Evolutionary conservation across 2,888 invertebrate species (phyloP).

Genomic region (Ptychoptera contaminata): DNA sequence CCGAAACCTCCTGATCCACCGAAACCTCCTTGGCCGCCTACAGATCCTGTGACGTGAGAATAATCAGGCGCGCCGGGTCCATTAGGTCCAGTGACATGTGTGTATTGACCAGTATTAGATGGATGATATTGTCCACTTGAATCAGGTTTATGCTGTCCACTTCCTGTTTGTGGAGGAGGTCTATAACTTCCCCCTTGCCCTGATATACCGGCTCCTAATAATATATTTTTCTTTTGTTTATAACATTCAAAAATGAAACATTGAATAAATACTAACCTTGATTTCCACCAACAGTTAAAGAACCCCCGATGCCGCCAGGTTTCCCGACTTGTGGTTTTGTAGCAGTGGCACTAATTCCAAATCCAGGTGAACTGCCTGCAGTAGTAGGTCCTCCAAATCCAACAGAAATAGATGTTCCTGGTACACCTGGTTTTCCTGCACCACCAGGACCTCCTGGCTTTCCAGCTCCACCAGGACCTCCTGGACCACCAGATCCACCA

Average conservation of each 20-base stretch:
- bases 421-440: not conserved
- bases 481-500: constrained; percentile 17
- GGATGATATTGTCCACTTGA: constrained; percentile 6
- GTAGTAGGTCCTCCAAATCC: too few relatives aligned
- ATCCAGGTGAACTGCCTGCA: too few relatives aligned
- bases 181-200: not conserved
- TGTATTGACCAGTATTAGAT: constrained; percentile 9
- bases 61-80: constrained; percentile 11
- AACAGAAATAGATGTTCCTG: too few relatives aligned
- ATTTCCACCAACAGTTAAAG: not conserved
- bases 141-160: constrained; percentile 5
- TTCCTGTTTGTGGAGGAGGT: not conserved
- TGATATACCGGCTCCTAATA: not conserved
- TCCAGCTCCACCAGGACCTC: constrained; percentile 12
- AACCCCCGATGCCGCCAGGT: not conserved
- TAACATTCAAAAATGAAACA: not conserved
- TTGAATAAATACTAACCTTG: not conserved
- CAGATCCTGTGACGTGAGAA: not conserved
- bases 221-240: not conserved
- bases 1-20: constrained; percentile 11
- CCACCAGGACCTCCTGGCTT: constrained; percentile 11
- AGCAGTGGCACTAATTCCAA: too few relatives aligned
- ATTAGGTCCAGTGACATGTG: constrained; percentile 7
- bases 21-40: constrained; percentile 6
- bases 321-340: not conserved